These are phyloP conservation scores for Henricia sp. DNA, from an alignment of 53 echinoderm and acorn worm species.

Conservation along the genomic window DNA sequence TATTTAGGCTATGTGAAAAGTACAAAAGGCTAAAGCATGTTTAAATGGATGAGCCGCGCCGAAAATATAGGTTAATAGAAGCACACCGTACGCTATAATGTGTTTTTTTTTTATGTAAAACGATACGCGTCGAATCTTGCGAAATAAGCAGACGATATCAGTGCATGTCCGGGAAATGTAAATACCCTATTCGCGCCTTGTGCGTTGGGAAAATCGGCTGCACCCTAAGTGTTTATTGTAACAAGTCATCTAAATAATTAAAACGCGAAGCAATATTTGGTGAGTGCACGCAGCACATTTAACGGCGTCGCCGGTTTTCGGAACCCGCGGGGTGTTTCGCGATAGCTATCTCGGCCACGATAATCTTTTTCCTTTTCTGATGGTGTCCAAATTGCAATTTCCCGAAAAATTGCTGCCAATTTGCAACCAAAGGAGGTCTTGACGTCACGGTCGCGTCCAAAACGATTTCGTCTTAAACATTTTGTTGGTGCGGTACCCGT, in stretches of 20 bases:
- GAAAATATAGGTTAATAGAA: too few relatives aligned
- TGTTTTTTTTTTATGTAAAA: too few relatives aligned
- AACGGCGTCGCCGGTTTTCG: not conserved
- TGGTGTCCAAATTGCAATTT: slow-evolving; percentile 6
- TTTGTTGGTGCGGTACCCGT: too few relatives aligned
- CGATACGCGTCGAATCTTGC: too few relatives aligned
- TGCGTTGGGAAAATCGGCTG: not conserved
- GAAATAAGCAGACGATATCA: not conserved
- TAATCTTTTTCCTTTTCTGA: slow-evolving; percentile 19
- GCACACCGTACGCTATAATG: too few relatives aligned
- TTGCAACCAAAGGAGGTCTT: not conserved
- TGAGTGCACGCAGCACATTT: not conserved
- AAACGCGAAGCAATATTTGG: slow-evolving; percentile 38
- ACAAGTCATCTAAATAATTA: slow-evolving; percentile 46
- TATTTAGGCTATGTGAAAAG: too few relatives aligned
- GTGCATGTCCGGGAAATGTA: slow-evolving; percentile 43
- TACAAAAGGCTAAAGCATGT: too few relatives aligned
- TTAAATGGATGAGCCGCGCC: too few relatives aligned
- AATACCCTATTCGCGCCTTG: slow-evolving; percentile 23
- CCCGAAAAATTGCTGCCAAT: not conserved
- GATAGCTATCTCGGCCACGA: slow-evolving; percentile 2
- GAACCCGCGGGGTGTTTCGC: not conserved
- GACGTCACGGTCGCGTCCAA: slow-evolving; percentile 17
- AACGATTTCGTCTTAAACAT: not conserved
- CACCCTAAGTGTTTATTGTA: slow-evolving; percentile 39